phyloP scores from a whole-genome alignment of 1,140 invertebrate genomes.

The Zaprionus gabonicus region DNA sequence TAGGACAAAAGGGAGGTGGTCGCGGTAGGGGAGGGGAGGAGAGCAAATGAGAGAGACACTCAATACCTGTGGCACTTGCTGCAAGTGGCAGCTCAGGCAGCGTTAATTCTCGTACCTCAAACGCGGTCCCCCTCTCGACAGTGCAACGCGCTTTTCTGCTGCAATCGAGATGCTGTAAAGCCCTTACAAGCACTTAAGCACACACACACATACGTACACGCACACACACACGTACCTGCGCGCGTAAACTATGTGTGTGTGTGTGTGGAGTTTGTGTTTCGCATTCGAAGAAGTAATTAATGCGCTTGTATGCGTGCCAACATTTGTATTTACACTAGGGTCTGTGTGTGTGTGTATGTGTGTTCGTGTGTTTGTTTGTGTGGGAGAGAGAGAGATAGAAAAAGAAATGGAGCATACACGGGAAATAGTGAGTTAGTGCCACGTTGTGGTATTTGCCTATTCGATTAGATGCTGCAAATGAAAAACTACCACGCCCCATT shows the following conservation, averaged over 20 bases:
- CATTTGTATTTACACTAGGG: conserved; percentile 28
- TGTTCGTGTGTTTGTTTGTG: neutral
- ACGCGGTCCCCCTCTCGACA: neutral
- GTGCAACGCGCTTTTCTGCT: neutral
- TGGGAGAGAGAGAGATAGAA: neutral
- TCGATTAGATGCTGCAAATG: conserved; percentile 34
- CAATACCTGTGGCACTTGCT: conserved; percentile 38
- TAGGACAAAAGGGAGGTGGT: neutral
- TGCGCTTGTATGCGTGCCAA: conserved; percentile 41
- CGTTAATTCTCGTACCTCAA: conserved; percentile 42
- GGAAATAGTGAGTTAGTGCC: conserved; percentile 25
- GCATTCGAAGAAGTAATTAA: conserved; percentile 40
- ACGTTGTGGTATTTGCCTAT: conserved; percentile 36
- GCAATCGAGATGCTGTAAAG: conserved; percentile 2
- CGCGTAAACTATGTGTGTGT: neutral
- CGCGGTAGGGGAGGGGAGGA: neutral
- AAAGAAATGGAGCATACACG: neutral
- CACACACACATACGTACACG: neutral
- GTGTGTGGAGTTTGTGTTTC: conserved; percentile 24
- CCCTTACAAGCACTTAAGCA: conserved; percentile 5
- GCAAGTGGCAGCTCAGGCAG: conserved; percentile 42
- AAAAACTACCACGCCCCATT: neutral
- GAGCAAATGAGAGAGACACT: conserved; percentile 13
- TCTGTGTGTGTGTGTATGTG: neutral
- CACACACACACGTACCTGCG: neutral